phyloP scores from a whole-genome alignment of 1,140 invertebrate genomes.

The Trichonephila inaurata region DNA sequence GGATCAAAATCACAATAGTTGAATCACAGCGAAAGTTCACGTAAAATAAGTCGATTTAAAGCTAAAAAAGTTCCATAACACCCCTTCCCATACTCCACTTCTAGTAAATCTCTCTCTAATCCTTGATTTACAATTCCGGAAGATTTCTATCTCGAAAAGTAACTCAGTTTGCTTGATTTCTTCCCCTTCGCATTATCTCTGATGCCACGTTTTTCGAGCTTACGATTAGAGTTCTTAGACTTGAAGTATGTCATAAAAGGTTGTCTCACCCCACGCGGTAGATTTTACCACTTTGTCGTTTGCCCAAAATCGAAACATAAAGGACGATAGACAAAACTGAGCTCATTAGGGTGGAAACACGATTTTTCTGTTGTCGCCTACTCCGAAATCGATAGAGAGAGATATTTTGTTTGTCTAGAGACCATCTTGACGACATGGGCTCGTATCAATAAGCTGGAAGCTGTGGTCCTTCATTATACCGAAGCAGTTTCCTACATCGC shows the following conservation, averaged over 20 bases:
- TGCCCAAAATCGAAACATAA: constrained; percentile 17
- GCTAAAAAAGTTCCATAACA: neutral
- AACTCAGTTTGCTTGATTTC: neutral
- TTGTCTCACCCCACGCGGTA: neutral
- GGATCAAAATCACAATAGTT: too few relatives aligned
- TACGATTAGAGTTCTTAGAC: neutral
- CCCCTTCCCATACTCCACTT: neutral
- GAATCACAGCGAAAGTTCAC: too few relatives aligned
- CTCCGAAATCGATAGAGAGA: constrained; percentile 12
- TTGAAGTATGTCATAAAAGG: neutral
- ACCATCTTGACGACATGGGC: constrained; percentile 8
- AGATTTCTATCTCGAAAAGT: neutral
- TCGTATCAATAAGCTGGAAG: constrained; percentile 43
- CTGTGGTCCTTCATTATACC: constrained; percentile 51
- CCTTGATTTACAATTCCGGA: neutral
- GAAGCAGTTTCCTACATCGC: constrained; percentile 49
- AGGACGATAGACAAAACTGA: constrained; percentile 37
- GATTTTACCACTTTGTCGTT: neutral
- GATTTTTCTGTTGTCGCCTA: constrained; percentile 36
- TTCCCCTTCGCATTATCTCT: neutral
- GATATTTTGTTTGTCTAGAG: constrained; percentile 33
- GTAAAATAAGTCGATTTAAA: too few relatives aligned
- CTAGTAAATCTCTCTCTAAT: neutral
- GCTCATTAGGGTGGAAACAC: constrained; percentile 44
- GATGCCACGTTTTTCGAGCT: neutral